Percentiles rank a stretch among this genome's conserved stretches.
phyloP scores from a whole-genome alignment of 2,888 invertebrate genomes.

The Cryptus armator region DNA sequence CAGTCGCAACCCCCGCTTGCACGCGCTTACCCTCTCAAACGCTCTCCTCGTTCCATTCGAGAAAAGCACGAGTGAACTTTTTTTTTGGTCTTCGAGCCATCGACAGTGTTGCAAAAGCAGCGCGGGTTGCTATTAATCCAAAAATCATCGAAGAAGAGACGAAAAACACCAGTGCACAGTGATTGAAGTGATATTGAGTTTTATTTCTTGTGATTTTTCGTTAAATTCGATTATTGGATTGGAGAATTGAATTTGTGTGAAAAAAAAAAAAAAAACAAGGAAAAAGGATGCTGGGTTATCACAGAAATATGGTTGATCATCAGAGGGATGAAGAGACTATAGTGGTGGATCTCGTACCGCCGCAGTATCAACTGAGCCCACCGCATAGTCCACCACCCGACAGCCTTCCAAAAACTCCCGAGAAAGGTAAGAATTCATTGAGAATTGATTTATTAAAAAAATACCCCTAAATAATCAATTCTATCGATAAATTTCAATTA shows the following conservation, averaged over 20 bases:
- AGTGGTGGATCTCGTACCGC: slow-evolving; percentile 88
- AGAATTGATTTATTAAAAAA: background rate
- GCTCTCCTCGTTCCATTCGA: background rate
- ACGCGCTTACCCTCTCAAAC: slow-evolving; percentile 2
- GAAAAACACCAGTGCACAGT: slow-evolving; percentile 37
- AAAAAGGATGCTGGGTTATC: slow-evolving; percentile 77
- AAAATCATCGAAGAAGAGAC: background rate
- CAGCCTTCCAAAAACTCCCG: slow-evolving; percentile 73
- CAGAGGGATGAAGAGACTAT: slow-evolving; percentile 84
- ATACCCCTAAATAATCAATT: background rate
- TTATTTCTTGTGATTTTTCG: background rate
- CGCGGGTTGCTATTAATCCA: background rate
- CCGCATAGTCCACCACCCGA: slow-evolving; percentile 77
- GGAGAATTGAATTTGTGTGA: background rate
- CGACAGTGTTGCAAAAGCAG: background rate
- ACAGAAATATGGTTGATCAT: slow-evolving; percentile 79
- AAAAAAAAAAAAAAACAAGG: slow-evolving; percentile 2
- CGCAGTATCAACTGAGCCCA: slow-evolving; percentile 81
- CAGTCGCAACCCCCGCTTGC: slow-evolving; percentile 53
- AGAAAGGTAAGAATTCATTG: slow-evolving; percentile 74
- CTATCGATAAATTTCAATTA: background rate
- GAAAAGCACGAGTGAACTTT: slow-evolving; percentile 26
- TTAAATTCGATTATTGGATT: background rate
- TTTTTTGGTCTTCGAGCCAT: background rate
- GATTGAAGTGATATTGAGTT: slow-evolving; percentile 40